Conservation (phyloP, 2,797 vertebrate genomes). For the Brotula barbata region DNA sequence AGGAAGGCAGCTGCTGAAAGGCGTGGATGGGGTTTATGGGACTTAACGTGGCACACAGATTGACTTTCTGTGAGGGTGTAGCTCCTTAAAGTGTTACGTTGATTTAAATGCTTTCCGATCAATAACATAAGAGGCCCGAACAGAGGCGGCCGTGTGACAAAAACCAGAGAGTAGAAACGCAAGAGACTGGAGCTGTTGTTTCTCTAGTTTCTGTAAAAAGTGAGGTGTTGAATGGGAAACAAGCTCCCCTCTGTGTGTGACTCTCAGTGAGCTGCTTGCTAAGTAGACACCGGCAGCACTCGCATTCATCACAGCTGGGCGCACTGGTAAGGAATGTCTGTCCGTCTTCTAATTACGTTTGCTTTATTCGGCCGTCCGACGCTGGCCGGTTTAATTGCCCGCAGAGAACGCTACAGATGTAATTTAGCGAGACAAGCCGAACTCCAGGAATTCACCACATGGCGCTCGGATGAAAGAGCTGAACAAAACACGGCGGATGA, state of each 20-base stretch:
- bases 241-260: no score
- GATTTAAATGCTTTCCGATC: slow-evolving; percentile 25
- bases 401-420: slow-evolving; percentile 45
- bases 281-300: slow-evolving; percentile 22
- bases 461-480: slow-evolving; percentile 20
- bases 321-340: slow-evolving; percentile 49
- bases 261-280: slow-evolving; percentile 23
- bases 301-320: slow-evolving; percentile 47
- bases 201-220: background rate
- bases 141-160: slow-evolving; percentile 15
- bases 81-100: slow-evolving; percentile 16
- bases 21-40: slow-evolving; percentile 16
- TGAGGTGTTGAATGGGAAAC: slow-evolving; percentile 24
- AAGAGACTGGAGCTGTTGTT: background rate
- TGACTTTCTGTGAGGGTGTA: slow-evolving; percentile 22
- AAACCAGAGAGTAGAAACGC: background rate
- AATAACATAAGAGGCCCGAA: slow-evolving; percentile 28
- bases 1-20: slow-evolving; percentile 47
- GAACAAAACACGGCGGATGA: slow-evolving; percentile 6
- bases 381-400: slow-evolving; percentile 49
- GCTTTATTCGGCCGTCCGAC: slow-evolving; percentile 44
- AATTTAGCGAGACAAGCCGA: slow-evolving; percentile 58
- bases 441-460: slow-evolving; percentile 54
- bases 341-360: slow-evolving; percentile 63
- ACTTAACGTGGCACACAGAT: slow-evolving; percentile 33